Conservation (phyloP, 2,113 vertebrate species). For the Neofelis nebulosa region DNA sequence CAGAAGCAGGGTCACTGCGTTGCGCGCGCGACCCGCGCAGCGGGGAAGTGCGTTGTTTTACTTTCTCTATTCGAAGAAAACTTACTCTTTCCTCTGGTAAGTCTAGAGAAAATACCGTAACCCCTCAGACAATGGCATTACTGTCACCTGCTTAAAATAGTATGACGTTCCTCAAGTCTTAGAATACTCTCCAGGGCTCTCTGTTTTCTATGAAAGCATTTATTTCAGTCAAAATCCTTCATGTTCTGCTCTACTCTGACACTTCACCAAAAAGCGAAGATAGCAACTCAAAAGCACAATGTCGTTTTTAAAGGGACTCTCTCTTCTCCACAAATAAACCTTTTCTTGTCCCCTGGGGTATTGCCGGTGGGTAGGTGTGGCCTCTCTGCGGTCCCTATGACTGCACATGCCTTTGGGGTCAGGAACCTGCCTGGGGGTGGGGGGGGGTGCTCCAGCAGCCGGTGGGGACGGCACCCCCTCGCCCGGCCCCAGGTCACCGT, state of each 20-base stretch:
- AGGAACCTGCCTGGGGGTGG: neutral
- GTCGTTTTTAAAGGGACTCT: conserved; percentile 67
- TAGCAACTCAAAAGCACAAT: conserved; percentile 9
- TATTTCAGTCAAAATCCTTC: conserved; percentile 87
- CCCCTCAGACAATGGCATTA: conserved; percentile 84
- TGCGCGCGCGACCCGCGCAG: conserved; percentile 40
- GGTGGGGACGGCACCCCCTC: neutral
- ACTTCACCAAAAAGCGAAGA: conserved; percentile 67
- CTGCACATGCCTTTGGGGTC: neutral
- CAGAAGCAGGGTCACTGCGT: neutral
- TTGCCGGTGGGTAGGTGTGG: neutral
- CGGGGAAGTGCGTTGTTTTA: conserved; percentile 31
- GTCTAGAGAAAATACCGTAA: conserved; percentile 63
- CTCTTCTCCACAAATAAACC: conserved; percentile 47
- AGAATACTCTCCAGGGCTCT: conserved; percentile 83
- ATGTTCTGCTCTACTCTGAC: conserved; percentile 76
- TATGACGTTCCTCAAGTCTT: conserved; percentile 85
- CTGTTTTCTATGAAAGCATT: conserved; percentile 84
- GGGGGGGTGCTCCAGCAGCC: neutral
- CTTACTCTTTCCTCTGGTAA: conserved; percentile 67
- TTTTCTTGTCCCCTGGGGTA: neutral
- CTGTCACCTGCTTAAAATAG: conserved; percentile 88
- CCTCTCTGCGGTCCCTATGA: neutral
- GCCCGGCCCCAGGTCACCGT: fast-evolving
- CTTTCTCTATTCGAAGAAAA: conserved; percentile 63